Conservation (phyloP, 2,888 invertebrate genomes). For the Oeneis ivallda region DNA sequence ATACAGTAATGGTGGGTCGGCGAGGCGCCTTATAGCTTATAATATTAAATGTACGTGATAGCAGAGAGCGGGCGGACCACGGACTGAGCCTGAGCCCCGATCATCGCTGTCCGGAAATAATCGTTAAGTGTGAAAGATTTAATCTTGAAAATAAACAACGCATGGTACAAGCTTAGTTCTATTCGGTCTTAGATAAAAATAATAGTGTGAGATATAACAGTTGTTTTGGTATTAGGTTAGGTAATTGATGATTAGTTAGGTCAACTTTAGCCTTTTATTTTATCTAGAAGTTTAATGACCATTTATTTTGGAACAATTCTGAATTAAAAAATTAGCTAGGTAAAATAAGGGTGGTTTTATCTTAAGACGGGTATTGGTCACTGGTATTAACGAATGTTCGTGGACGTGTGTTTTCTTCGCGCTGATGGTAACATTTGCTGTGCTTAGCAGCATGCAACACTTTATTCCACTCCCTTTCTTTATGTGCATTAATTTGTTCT, state of each 20-base stretch:
- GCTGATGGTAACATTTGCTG: too few species aligned
- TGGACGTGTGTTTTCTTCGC: too few species aligned
- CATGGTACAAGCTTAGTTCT: conserved; percentile 21
- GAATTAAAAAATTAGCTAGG: too few species aligned
- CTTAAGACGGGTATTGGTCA: too few species aligned
- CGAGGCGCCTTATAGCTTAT: conserved; percentile 78
- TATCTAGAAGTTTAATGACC: too few species aligned
- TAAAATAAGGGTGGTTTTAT: too few species aligned
- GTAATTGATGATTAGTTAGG: neutral
- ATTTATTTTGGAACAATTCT: too few species aligned
- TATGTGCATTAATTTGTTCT: too few species aligned
- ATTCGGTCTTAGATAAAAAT: conserved; percentile 24
- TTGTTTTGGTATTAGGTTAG: neutral
- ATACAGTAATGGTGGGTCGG: conserved; percentile 76
- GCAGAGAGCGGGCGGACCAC: conserved; percentile 46
- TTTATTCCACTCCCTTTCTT: too few species aligned
- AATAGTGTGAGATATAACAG: neutral
- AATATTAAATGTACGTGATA: conserved; percentile 78
- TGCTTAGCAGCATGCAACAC: too few species aligned
- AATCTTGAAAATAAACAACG: conserved; percentile 43
- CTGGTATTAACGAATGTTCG: too few species aligned
- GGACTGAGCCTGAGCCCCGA: conserved; percentile 36
- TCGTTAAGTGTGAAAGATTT: conserved; percentile 54
- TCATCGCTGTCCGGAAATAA: conserved; percentile 59
- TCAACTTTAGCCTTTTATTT: neutral